A percentile compares a stretch with the other conserved stretches of the same genome.
Evolutionary conservation across 2,113 vertebrate genomes (phyloP).

Genomic region (Dipodomys merriami): DNA sequence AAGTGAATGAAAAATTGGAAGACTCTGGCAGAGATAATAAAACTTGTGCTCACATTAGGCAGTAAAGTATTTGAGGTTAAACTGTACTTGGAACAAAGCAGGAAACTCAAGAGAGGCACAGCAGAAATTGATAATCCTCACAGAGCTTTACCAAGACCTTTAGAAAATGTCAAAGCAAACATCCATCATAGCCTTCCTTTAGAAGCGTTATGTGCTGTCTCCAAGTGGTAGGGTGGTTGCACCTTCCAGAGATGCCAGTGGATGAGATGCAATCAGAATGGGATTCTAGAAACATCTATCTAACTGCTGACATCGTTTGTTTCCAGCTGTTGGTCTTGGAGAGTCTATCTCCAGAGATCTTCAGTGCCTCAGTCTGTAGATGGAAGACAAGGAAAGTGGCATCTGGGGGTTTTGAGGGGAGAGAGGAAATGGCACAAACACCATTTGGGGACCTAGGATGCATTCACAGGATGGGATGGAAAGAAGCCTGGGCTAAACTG

Average conservation of each 20-base stretch:
- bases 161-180: constrained; percentile 67
- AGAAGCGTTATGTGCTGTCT: constrained; percentile 14
- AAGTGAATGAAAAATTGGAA: constrained; percentile 31
- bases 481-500: too few relatives aligned
- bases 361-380: not conserved
- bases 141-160: constrained; percentile 63
- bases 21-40: constrained; percentile 56
- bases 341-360: not conserved
- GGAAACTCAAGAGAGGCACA: constrained; percentile 42
- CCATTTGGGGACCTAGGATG: too few relatives aligned
- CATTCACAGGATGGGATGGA: too few relatives aligned
- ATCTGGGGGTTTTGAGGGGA: not conserved
- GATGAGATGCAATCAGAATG: not conserved
- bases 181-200: constrained; percentile 49
- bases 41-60: constrained; percentile 50
- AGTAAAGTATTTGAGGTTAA: constrained; percentile 61
- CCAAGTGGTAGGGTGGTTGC: not conserved
- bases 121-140: constrained; percentile 62
- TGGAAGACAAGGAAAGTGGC: not conserved
- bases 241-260: not conserved
- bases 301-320: not conserved
- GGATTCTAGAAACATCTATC: not conserved
- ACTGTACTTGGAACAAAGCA: constrained; percentile 45
- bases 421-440: too few relatives aligned
- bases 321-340: not conserved